Conservation (phyloP, 1,140 invertebrate species). For the Zaprionus gabonicus region DNA sequence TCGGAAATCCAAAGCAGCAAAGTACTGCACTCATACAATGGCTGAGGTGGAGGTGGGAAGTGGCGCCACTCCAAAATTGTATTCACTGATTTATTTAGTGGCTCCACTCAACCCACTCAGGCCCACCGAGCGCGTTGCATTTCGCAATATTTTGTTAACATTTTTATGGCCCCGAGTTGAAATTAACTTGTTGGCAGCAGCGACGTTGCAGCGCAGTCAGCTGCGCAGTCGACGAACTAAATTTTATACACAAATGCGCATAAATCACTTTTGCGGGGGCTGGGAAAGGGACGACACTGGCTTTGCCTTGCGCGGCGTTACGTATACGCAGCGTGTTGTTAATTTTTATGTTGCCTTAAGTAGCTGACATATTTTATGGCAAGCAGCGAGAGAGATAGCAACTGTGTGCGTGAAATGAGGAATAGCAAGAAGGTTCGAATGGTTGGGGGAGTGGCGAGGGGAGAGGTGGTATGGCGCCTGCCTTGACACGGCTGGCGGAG, state of each 20-base stretch:
- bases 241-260: conserved; percentile 49
- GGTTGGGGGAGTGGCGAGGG: background rate
- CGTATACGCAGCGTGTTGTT: conserved; percentile 55
- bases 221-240: conserved; percentile 30
- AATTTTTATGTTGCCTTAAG: conserved; percentile 58
- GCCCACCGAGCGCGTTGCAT: conserved; percentile 22
- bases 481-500: background rate
- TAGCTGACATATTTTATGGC: conserved; percentile 56
- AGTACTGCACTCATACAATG: conserved; percentile 21
- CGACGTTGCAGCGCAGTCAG: background rate
- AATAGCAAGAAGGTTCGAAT: background rate
- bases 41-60: background rate
- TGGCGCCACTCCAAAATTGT: conserved; percentile 25
- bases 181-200: conserved; percentile 51
- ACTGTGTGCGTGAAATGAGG: background rate
- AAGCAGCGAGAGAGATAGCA: conserved; percentile 20
- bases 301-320: conserved; percentile 10
- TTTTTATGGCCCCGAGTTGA: conserved; percentile 51
- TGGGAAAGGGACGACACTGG: background rate
- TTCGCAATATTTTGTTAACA: conserved; percentile 52
- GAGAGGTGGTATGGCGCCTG: background rate
- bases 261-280: conserved; percentile 38
- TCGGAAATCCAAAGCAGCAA: conserved; percentile 1
- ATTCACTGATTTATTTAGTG: conserved; percentile 57
- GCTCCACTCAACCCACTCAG: conserved; percentile 3